These are phyloP conservation scores for Toxotes chatareus DNA, from an alignment of 2,113 vertebrate genomes.

Conservation along the genomic window DNA sequence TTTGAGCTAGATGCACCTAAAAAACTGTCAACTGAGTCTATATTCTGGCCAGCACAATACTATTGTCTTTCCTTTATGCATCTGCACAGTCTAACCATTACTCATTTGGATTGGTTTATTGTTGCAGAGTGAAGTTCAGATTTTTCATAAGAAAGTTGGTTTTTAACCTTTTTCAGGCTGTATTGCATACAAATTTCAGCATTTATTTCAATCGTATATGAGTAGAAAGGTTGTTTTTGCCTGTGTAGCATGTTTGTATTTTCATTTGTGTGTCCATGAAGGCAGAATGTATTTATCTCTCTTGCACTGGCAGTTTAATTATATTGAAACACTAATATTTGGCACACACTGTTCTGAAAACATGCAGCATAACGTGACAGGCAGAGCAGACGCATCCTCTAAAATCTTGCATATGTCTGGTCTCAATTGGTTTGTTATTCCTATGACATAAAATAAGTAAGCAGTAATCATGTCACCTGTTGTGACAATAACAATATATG, in stretches of 20 bases:
- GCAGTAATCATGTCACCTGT: not conserved
- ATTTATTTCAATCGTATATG: no score
- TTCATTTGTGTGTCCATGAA: not conserved
- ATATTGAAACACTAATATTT: not conserved
- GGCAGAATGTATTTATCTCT: no score
- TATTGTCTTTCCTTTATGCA: not conserved
- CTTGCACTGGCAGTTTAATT: not conserved
- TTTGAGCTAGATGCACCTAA: no score
- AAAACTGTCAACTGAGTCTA: no score
- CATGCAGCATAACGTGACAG: not conserved
- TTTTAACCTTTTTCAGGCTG: not conserved
- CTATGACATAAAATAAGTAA: not conserved
- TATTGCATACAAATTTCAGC: no score
- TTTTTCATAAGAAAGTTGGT: no score
- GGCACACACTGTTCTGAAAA: not conserved
- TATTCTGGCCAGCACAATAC: not conserved
- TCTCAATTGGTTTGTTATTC: slow-evolving; percentile 12
- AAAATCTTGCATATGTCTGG: not conserved
- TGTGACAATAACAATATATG: not conserved
- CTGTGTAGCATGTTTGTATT: not conserved
- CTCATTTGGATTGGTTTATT: no score
- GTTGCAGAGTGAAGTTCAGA: no score
- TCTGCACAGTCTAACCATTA: no score
- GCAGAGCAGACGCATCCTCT: not conserved
- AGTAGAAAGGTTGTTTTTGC: not conserved